phyloP scores from a whole-genome alignment of 2,888 invertebrate genomes.

The Timandra comae region DNA sequence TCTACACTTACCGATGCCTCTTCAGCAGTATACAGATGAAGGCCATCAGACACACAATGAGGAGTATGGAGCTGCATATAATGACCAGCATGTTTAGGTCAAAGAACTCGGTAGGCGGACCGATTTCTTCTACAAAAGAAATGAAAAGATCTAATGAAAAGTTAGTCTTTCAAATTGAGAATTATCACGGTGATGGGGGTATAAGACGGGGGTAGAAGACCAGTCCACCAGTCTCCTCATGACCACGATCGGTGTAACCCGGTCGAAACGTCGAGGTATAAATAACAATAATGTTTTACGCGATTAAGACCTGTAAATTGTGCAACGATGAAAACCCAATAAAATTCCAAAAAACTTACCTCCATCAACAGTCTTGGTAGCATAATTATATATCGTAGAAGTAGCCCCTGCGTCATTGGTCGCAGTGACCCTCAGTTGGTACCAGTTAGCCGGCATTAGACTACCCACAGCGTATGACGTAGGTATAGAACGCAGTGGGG shows the following conservation, averaged over 20 bases:
- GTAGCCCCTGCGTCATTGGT: conserved; percentile 80
- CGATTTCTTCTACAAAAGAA: conserved; percentile 61
- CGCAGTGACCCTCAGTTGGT: conserved; percentile 78
- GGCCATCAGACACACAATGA: conserved; percentile 59
- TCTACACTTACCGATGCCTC: conserved; percentile 62
- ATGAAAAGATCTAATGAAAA: no score
- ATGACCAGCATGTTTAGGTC: conserved; percentile 72
- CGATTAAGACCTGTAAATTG: no score
- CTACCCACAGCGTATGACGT: conserved; percentile 70
- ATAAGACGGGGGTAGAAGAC: no score
- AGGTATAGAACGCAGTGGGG: conserved; percentile 51
- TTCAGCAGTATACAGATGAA: conserved; percentile 65
- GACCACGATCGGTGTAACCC: no score
- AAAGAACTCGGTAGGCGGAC: conserved; percentile 63
- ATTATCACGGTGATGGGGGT: no score
- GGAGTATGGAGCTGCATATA: conserved; percentile 63
- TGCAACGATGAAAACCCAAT: no score
- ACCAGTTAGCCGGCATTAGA: conserved; percentile 78
- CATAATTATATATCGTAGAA: conserved; percentile 75
- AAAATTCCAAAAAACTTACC: no score
- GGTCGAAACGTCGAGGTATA: no score
- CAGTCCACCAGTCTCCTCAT: no score
- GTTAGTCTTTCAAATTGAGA: no score
- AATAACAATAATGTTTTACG: no score
- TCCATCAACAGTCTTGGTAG: conserved; percentile 78